Evolutionary conservation across 2,797 vertebrate species (phyloP), one percentile per base, ranked within the genome.

Genomic region (Coreius guichenoti): DNA sequence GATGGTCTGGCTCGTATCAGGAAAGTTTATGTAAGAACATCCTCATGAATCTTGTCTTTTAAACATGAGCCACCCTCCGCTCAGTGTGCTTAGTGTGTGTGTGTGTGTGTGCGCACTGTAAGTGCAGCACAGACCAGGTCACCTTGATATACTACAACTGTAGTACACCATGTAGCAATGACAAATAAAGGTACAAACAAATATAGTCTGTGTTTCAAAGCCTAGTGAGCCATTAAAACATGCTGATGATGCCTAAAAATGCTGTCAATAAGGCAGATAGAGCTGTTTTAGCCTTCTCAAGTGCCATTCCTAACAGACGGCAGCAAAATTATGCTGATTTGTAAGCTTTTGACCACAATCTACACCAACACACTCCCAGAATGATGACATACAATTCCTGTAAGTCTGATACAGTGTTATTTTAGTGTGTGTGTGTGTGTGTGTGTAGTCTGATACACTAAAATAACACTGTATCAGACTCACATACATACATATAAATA

Each of bases 11-110:
- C 54, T 47, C 12, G 45, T 29, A 7, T 51, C 72, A 61, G 63
- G 82, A 69, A 86, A 45, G 88, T 89, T 88, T 88, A 89, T 77
- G 81, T 80, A 88, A 80, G 75, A 86, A 63, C 54, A 68, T 33
- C 43, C 63, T 19, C 82, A 87, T 88, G 36, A 83, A 86, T 89
- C 87, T 85, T 76, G 19, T 89, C 67, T 77, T 86, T 80, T 86
- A 85, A 88, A 88, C 82, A 86, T 13, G 23, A 63, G 80, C 72
- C 68, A 43, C 29, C 43, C 23, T 75, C 29, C 6, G 58, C 61
- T 56, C 63, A 31, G 54, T n/a, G 21, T 13, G 4, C 61, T 17
- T n/a, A 63, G 47, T 14, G 45, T 4, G 11, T 51, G 49, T 51
- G 49, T 54, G 6, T 58, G 49, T 54, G 63, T 78, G 51, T 13